These are phyloP conservation scores for Galaxea fascicularis DNA, from an alignment of 92 coral and sea anemone genomes.

Conservation along the genomic window DNA sequence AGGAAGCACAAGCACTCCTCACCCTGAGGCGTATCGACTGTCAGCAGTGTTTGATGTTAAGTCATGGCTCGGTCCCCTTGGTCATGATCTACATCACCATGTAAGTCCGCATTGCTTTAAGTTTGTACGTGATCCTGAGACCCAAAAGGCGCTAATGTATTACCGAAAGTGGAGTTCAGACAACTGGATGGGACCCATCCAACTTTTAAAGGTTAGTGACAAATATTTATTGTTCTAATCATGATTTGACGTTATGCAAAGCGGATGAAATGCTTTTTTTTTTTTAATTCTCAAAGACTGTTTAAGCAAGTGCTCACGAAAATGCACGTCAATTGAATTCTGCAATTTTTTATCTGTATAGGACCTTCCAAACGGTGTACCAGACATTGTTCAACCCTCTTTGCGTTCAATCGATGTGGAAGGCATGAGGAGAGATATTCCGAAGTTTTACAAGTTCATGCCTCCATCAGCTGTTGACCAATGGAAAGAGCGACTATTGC, in stretches of 20 bases:
- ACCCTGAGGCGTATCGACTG: slow-evolving; percentile 37
- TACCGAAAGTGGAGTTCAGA: slow-evolving; percentile 47
- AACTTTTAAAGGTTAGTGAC: slow-evolving; percentile 1
- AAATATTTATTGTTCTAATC: background rate
- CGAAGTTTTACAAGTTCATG: slow-evolving; percentile 28
- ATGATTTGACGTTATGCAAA: background rate
- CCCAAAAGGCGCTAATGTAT: slow-evolving; percentile 40
- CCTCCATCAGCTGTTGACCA: slow-evolving; percentile 35
- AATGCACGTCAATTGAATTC: too few species aligned
- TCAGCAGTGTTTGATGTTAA: slow-evolving; percentile 29
- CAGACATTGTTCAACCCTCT: slow-evolving; percentile 18
- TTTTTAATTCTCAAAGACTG: background rate
- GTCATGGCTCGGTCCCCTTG: slow-evolving; percentile 16
- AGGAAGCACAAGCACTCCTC: slow-evolving; percentile 18
- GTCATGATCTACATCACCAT: slow-evolving; percentile 8
- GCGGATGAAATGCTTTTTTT: background rate
- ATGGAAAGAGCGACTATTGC: slow-evolving; percentile 19
- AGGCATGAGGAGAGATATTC: slow-evolving; percentile 17
- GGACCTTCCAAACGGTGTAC: slow-evolving; percentile 6
- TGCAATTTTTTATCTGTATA: slow-evolving; percentile 4
- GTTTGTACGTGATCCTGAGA: slow-evolving; percentile 24
- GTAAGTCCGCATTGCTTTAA: slow-evolving; percentile 46
- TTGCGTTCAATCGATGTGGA: slow-evolving; percentile 11
- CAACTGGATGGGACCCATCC: slow-evolving; percentile 34
- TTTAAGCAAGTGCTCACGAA: background rate